Conservation (phyloP, 2,113 vertebrate genomes). For the Syrmaticus mikado region DNA sequence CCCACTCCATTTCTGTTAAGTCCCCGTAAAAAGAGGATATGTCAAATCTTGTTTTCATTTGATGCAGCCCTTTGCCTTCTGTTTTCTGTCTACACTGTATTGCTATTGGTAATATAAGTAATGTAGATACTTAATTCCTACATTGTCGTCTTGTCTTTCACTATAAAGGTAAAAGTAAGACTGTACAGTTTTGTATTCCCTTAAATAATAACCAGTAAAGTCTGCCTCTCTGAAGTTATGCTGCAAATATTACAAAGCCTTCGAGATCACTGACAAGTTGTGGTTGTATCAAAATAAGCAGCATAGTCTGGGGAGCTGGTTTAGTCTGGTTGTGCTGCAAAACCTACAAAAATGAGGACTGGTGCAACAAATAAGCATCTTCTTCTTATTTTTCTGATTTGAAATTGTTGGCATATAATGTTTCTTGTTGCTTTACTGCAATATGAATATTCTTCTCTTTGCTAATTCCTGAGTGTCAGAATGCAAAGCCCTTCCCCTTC, state of each 20-base stretch:
- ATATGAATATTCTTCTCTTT: neutral
- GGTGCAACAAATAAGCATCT: neutral
- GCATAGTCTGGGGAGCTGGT: neutral
- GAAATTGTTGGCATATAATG: neutral
- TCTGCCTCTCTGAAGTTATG: neutral
- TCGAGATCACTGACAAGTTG: neutral
- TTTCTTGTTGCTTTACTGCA: neutral
- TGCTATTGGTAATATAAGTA: neutral
- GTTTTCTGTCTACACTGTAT: neutral
- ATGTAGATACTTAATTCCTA: neutral
- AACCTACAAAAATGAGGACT: neutral
- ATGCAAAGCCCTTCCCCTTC: neutral
- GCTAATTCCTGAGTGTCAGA: neutral
- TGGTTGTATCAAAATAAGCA: neutral
- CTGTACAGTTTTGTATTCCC: neutral
- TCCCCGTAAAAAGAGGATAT: accelerated
- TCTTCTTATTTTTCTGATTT: neutral
- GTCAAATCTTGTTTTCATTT: neutral
- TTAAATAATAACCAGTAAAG: neutral
- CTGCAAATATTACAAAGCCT: neutral
- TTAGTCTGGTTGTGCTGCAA: neutral
- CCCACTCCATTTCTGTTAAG: too few species aligned
- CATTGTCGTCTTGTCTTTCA: neutral
- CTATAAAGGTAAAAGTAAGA: neutral
- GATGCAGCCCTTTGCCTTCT: neutral